A percentile compares a stretch with the other conserved stretches of the same genome.
phyloP scores from a whole-genome alignment of 2,113 vertebrate species.

The Seriola aureovittata region DNA sequence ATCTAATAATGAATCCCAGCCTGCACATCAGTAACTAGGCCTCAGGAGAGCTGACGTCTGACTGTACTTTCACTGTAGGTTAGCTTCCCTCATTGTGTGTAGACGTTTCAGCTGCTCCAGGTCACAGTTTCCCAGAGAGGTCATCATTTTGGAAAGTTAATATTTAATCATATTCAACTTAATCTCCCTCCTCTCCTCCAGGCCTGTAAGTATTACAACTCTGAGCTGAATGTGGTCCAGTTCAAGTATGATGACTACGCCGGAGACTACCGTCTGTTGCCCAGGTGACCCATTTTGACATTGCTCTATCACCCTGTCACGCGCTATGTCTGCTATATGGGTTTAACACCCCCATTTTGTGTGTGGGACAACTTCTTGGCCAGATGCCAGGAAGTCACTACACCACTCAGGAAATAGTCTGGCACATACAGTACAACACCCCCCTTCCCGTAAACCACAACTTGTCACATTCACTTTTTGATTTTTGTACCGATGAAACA shows the following conservation, averaged over 20 bases:
- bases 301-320: not conserved
- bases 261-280: slow-evolving; percentile 93
- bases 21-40: slow-evolving; percentile 11
- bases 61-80: not conserved
- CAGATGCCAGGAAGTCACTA: not conserved
- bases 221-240: slow-evolving; percentile 92
- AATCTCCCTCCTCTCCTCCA: slow-evolving; percentile 73
- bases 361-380: no score
- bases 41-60: slow-evolving; percentile 30
- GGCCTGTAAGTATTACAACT: slow-evolving; percentile 98
- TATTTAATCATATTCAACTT: slow-evolving; percentile 42
- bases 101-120: slow-evolving; percentile 18
- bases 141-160: slow-evolving; percentile 39
- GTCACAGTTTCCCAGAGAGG: slow-evolving; percentile 22
- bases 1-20: slow-evolving; percentile 47
- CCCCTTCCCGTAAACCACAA: no score
- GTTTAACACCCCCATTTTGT: not conserved
- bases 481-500: no score
- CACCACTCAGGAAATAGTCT: not conserved
- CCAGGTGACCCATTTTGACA: slow-evolving; percentile 85
- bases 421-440: not conserved
- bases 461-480: no score
- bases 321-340: not conserved
- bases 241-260: slow-evolving; percentile 96
- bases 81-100: slow-evolving; percentile 33